Conservation (phyloP, 2,113 vertebrate species). For the Lepus timidus region DNA sequence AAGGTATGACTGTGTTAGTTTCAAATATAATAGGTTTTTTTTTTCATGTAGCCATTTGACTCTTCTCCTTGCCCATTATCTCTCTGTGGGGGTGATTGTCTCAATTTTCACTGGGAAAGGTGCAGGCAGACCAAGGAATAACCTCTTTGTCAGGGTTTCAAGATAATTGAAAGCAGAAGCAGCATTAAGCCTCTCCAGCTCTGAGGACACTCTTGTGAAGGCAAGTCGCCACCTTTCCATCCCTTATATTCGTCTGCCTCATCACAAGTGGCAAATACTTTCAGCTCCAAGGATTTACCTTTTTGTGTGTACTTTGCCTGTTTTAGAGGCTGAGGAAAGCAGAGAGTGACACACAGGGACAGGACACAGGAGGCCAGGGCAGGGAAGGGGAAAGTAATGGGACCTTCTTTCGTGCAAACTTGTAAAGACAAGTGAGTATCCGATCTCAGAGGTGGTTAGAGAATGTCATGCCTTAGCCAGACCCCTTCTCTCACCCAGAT, state of each 20-base stretch:
- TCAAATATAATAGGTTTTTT: slow-evolving; percentile 35
- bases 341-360: neutral
- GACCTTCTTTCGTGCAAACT: slow-evolving; percentile 4
- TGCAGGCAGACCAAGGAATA: neutral
- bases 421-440: neutral
- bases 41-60: slow-evolving; percentile 5
- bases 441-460: slow-evolving; percentile 9
- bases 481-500: neutral
- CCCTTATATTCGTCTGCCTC: slow-evolving; percentile 3
- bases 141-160: neutral
- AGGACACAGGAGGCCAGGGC: neutral
- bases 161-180: neutral
- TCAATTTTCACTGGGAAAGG: neutral
- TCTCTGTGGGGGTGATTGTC: neutral
- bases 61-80: slow-evolving; percentile 4
- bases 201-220: neutral
- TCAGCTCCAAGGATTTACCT: neutral
- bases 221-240: neutral
- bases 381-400: neutral
- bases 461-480: neutral
- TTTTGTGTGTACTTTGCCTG: neutral
- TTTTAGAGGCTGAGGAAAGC: neutral
- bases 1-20: neutral
- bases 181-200: neutral
- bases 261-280: neutral